phyloP scores from a whole-genome alignment of 2,797 vertebrate species.

The Sciurus vulgaris region DNA sequence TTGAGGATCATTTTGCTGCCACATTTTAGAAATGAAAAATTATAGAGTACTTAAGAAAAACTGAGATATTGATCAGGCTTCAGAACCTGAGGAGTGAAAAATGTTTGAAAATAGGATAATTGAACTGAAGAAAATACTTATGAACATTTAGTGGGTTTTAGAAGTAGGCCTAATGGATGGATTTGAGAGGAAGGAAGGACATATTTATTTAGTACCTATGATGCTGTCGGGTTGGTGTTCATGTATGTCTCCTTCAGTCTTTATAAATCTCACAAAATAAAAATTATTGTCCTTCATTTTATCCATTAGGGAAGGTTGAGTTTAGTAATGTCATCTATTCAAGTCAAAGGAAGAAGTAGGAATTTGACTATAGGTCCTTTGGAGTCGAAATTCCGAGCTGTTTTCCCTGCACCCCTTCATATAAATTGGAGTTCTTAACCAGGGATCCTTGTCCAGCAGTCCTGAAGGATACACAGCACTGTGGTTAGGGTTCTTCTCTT shows the following conservation, averaged over 20 bases:
- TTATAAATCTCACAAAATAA: slow-evolving; percentile 1
- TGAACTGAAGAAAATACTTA: not conserved
- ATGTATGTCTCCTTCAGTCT: not conserved
- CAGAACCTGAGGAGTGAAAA: not conserved
- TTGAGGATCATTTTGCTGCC: not conserved
- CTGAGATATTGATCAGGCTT: not conserved
- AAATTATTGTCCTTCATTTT: not conserved
- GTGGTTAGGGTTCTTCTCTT: not conserved
- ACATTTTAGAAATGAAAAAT: not conserved
- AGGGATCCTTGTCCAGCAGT: not conserved
- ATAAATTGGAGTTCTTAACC: not conserved
- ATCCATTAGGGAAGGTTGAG: not conserved
- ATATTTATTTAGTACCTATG: not conserved
- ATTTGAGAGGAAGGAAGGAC: not conserved
- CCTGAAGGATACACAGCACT: not conserved
- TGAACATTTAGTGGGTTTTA: fast-evolving
- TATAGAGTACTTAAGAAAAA: not conserved
- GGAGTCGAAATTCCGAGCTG: not conserved
- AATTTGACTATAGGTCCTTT: not conserved
- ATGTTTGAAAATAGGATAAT: not conserved
- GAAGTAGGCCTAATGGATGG: not conserved
- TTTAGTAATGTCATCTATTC: not conserved
- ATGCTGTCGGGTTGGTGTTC: not conserved
- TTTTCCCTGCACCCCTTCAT: not conserved
- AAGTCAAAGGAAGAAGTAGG: not conserved